Evolutionary conservation across 2,797 vertebrate genomes (phyloP), one percentile per base, ranked within the genome.

Genomic region (Argyrosomus regius): DNA sequence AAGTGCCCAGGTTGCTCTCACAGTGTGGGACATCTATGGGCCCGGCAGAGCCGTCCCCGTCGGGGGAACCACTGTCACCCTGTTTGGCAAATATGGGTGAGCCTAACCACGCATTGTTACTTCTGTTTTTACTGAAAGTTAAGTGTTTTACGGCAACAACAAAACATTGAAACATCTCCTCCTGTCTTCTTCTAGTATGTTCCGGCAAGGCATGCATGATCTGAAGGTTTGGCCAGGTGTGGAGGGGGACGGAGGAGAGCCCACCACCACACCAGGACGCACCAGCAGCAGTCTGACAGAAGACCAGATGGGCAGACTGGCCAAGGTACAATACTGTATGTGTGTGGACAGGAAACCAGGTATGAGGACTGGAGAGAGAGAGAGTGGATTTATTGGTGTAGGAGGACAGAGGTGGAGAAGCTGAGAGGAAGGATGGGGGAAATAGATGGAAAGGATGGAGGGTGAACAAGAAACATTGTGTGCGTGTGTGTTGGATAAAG

Each of bases 171-270:
- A 63, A 43, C 13, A 1, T 18, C 14, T 63, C 45, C 16, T 60
- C 0, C 54, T 78, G 4, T 71, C 56, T 71, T 76, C 57, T 39
- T 26, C 45, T 18, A 99, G 98, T 77, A 99, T 99, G 98, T 99
- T 99, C 85, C 96, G 98, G 17, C 98, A 99, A 93, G 98, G 98
- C 72, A 99, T 99, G 98, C 98, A 99, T 26, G 98, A 99, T 89
- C 94, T 99, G 87, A 99, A 99, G 90, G 98, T 99, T 54, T 99
- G 98, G 98, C 98, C 98, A 4, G 97, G 97, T 0, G 96, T 99
- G 53, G 97, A 98, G 93, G 98, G 98, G 24, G 97, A 99, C 62
- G 98, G 98, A 62, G 96, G 95, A 0, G 98, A 99, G 87, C 97
- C 96, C 75, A 99, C 97, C 67, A 96, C 90, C 91, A 99, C 98